Evolutionary conservation across 2,797 vertebrate genomes (phyloP).

Genomic region (Muscicapa comitata): DNA sequence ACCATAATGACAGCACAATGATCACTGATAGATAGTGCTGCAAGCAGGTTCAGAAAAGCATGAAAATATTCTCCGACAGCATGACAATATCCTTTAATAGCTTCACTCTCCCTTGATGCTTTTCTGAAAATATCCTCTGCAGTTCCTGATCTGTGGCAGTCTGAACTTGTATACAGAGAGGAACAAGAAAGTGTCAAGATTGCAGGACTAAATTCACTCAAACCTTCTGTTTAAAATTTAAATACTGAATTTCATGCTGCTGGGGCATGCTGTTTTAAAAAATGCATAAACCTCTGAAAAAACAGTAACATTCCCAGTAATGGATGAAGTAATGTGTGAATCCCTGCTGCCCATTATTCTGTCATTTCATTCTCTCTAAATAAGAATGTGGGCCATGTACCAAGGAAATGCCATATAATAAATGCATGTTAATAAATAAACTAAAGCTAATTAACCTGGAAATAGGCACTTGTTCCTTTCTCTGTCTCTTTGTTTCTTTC

Average conservation of each 20-base stretch:
- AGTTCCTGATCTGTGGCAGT: neutral
- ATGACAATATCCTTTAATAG: neutral
- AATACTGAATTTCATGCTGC: neutral
- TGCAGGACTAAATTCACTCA: neutral
- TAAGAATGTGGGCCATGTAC: neutral
- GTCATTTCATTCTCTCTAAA: neutral
- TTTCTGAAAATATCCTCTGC: neutral
- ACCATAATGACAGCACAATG: neutral
- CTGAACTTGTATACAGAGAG: neutral
- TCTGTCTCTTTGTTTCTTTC: neutral
- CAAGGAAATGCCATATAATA: neutral
- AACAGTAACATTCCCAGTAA: neutral
- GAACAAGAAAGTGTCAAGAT: neutral
- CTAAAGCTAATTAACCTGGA: neutral
- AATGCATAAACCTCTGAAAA: constrained; percentile 17
- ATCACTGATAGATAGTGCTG: neutral
- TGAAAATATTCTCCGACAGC: neutral
- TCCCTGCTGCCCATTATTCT: neutral
- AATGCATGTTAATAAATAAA: neutral
- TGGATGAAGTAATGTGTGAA: neutral
- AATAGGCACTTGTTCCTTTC: neutral
- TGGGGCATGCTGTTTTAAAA: neutral
- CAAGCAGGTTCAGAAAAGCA: neutral
- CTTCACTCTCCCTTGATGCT: neutral
- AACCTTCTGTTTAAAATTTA: constrained; percentile 38